A percentile compares a stretch with the other conserved stretches of the same genome.
Evolutionary conservation across 2,888 invertebrate genomes (phyloP).

Genomic region (Listrodromus nycthemerus): DNA sequence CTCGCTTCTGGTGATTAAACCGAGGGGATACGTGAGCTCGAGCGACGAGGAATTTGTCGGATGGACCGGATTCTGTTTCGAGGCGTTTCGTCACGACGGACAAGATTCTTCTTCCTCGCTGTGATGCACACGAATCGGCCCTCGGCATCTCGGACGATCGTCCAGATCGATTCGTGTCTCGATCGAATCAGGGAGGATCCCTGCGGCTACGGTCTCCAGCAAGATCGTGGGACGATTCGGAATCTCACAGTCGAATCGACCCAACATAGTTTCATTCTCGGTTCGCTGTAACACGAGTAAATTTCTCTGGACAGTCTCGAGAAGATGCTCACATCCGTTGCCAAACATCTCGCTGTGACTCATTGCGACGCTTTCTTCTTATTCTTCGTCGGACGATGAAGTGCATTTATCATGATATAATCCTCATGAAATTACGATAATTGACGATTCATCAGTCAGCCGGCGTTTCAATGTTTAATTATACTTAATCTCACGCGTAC

Average conservation of each 20-base stretch:
- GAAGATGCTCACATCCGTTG: background rate
- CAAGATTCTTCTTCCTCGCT: slow-evolving; percentile 4
- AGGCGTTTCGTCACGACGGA: slow-evolving; percentile 3
- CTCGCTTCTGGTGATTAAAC: too few relatives aligned
- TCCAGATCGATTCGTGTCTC: slow-evolving; percentile 20
- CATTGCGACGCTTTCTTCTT: slow-evolving; percentile 2
- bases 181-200: slow-evolving; percentile 12
- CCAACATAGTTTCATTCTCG: background rate
- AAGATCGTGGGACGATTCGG: slow-evolving; percentile 25
- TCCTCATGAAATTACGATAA: slow-evolving; percentile 46
- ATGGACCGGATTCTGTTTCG: background rate
- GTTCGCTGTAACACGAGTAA: background rate
- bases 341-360: background rate
- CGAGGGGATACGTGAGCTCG: too few relatives aligned
- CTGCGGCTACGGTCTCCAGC: background rate
- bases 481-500: slow-evolving; percentile 12
- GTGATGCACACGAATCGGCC: background rate
- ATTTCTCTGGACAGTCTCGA: background rate
- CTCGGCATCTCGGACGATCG: background rate
- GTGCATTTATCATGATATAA: slow-evolving; percentile 36
- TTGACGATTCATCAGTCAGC: slow-evolving; percentile 36
- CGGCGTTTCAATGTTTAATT: slow-evolving; percentile 35
- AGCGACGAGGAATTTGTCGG: slow-evolving; percentile 5
- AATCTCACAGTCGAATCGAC: slow-evolving; percentile 11
- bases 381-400: background rate